These are phyloP conservation scores for Oreotragus oreotragus DNA, from an alignment of 2,113 vertebrate species.

Conservation along the genomic window DNA sequence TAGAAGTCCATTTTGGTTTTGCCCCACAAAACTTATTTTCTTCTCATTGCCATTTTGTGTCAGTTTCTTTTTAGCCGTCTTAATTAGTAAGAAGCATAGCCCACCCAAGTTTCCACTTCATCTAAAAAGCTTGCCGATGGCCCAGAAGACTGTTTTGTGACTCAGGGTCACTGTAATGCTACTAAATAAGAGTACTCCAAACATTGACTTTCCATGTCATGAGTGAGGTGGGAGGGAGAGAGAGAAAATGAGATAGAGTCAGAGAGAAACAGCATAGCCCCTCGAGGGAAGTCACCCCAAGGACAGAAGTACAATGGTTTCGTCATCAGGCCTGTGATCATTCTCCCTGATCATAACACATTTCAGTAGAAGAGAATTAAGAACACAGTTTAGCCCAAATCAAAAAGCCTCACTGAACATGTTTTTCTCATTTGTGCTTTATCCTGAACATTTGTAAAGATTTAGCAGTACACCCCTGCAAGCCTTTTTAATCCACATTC, in stretches of 20 bases:
- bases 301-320: not conserved
- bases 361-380: slow-evolving; percentile 53
- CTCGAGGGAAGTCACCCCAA: not conserved
- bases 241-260: not conserved
- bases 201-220: not conserved
- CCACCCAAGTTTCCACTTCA: not conserved
- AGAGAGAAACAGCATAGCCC: not conserved
- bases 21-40: not conserved
- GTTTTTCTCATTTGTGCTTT: slow-evolving; percentile 65
- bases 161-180: not conserved
- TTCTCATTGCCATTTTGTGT: not conserved
- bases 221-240: not conserved
- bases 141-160: not conserved
- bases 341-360: not conserved
- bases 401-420: slow-evolving; percentile 30
- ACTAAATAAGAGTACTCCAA: not conserved
- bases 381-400: slow-evolving; percentile 35
- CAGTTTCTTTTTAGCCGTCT: not conserved
- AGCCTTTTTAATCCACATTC: slow-evolving; percentile 58
- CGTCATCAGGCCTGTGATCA: not conserved
- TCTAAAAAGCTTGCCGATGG: not conserved
- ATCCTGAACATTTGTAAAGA: slow-evolving; percentile 72
- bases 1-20: not conserved
- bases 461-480: slow-evolving; percentile 51
- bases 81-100: not conserved